These are phyloP conservation scores for Prietella phreatophila DNA, from an alignment of 2,113 vertebrate species.

Conservation along the genomic window DNA sequence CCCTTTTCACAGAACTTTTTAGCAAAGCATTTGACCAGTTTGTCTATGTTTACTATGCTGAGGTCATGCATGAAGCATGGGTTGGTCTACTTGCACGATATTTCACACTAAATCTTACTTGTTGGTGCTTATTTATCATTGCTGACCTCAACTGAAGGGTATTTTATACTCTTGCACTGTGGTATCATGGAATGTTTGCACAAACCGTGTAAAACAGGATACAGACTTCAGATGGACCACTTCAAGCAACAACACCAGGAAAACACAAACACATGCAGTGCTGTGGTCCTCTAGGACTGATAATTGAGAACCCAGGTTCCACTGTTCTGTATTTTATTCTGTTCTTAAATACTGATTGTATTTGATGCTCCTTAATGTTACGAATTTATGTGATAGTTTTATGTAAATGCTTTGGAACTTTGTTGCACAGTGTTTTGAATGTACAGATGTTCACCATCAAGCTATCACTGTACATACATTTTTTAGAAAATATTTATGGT, in stretches of 20 bases:
- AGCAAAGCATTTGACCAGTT: neutral
- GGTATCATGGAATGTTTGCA: constrained; percentile 4
- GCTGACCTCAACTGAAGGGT: constrained; percentile 29
- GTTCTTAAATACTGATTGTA: neutral
- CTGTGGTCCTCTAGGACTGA: neutral
- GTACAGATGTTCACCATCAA: constrained; percentile 7
- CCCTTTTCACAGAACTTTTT: neutral
- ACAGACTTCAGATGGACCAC: neutral
- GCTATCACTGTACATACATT: neutral
- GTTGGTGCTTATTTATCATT: constrained; percentile 39
- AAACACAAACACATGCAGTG: neutral
- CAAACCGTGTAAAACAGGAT: neutral
- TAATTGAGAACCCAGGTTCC: neutral
- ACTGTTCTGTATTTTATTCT: neutral
- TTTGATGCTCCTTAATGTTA: neutral
- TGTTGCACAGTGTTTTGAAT: neutral
- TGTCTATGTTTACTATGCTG: neutral
- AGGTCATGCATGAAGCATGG: constrained; percentile 25
- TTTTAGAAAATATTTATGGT: constrained; percentile 1
- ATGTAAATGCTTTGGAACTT: neutral
- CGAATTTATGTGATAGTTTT: neutral
- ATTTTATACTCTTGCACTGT: constrained; percentile 24
- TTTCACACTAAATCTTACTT: constrained; percentile 14
- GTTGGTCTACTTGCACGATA: constrained; percentile 9
- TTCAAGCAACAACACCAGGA: too few relatives aligned